phyloP scores from a whole-genome alignment of 2,888 invertebrate genomes.

The Drosophila testacea region DNA sequence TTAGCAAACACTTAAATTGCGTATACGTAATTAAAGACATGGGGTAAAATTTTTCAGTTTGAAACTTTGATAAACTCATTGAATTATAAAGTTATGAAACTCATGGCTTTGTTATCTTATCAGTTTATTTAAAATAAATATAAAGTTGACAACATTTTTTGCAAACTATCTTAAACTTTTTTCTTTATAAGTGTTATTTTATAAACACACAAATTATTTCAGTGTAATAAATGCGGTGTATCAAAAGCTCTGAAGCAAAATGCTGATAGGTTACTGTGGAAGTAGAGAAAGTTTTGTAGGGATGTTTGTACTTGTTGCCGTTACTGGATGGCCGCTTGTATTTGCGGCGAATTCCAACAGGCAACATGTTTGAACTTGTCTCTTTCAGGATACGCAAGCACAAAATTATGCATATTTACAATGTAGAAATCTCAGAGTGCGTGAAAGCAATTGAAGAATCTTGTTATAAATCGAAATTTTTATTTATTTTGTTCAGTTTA shows the following conservation, averaged over 20 bases:
- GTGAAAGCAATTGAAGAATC: background rate
- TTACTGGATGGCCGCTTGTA: slow-evolving; percentile 40
- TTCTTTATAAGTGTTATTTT: too few species aligned
- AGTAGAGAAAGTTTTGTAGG: slow-evolving; percentile 32
- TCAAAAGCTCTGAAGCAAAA: slow-evolving; percentile 40
- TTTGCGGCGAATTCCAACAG: slow-evolving; percentile 70
- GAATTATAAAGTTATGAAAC: too few species aligned
- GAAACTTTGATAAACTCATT: background rate
- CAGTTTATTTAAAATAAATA: background rate
- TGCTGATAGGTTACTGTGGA: slow-evolving; percentile 58
- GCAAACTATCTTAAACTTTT: too few species aligned
- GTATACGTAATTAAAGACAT: too few species aligned
- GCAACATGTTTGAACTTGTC: slow-evolving; percentile 73
- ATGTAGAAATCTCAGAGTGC: background rate
- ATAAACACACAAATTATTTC: background rate
- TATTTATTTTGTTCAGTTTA: background rate
- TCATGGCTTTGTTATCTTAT: background rate
- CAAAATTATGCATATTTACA: background rate
- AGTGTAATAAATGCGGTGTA: slow-evolving; percentile 33
- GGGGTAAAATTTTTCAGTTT: background rate
- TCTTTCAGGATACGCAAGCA: background rate
- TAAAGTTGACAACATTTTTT: background rate
- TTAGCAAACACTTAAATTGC: too few species aligned
- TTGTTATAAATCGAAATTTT: background rate
- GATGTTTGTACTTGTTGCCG: slow-evolving; percentile 75